Evolutionary conservation across 2,113 vertebrate species (phyloP).

Genomic region (Stercorarius parasiticus): DNA sequence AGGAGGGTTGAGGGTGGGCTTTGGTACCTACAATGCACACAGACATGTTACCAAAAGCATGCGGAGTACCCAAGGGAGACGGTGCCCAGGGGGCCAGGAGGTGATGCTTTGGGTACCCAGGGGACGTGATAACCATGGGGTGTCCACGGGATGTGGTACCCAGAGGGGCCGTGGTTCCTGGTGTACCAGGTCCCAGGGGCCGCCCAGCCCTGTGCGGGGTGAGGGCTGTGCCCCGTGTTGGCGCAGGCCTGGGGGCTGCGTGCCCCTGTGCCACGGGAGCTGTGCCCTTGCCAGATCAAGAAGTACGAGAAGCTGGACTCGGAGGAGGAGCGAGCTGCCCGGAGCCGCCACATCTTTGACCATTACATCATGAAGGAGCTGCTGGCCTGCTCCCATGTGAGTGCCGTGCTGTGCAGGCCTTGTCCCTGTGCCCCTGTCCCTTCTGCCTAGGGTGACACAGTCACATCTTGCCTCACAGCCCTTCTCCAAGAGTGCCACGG

Average conservation of each 20-base stretch:
- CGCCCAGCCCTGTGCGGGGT: neutral
- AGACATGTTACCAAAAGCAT: neutral
- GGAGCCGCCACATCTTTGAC: slow-evolving; percentile 76
- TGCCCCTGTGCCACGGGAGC: neutral
- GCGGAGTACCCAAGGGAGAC: neutral
- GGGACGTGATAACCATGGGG: accelerated
- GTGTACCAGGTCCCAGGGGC: accelerated
- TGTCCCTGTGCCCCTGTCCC: neutral
- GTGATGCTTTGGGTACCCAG: no score
- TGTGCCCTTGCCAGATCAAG: slow-evolving; percentile 68
- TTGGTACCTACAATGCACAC: neutral
- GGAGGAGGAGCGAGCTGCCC: slow-evolving; percentile 63
- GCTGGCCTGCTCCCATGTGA: slow-evolving; percentile 78
- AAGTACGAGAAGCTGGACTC: slow-evolving; percentile 80
- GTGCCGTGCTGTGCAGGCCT: neutral
- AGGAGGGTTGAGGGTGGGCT: neutral
- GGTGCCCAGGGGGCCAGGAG: accelerated
- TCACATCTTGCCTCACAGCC: slow-evolving; percentile 33
- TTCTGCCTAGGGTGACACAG: accelerated
- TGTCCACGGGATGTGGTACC: accelerated
- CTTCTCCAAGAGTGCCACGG: slow-evolving; percentile 76
- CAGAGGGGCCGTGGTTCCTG: neutral
- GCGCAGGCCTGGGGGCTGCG: neutral
- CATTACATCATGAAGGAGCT: slow-evolving; percentile 82
- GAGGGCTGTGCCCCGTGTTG: neutral